These are phyloP conservation scores for Lepus europaeus DNA, from an alignment of 2,113 vertebrate genomes.

Conservation along the genomic window DNA sequence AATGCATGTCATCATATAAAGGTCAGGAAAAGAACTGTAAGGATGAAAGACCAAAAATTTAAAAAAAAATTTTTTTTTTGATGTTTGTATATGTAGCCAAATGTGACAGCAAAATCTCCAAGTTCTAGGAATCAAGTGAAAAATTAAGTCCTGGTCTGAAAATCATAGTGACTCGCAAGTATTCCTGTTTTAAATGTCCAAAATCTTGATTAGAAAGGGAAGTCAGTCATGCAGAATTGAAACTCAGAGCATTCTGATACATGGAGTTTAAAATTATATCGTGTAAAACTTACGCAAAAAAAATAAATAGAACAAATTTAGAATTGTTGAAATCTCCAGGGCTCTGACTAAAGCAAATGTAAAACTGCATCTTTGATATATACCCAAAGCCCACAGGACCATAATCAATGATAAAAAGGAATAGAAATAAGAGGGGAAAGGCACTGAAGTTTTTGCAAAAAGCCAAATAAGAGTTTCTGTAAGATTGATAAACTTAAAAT, in stretches of 20 bases:
- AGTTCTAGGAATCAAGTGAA: not conserved
- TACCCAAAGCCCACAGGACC: not conserved
- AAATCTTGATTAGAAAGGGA: slow-evolving; percentile 28
- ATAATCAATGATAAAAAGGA: not conserved
- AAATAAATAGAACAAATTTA: not conserved
- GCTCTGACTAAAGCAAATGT: not conserved
- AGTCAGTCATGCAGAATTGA: slow-evolving; percentile 37
- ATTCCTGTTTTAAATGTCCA: not conserved
- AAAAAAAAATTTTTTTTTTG: slow-evolving; percentile 1
- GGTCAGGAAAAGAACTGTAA: not conserved
- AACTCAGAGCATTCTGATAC: not conserved
- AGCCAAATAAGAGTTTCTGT: not conserved
- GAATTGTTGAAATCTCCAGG: not conserved
- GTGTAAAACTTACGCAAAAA: not conserved
- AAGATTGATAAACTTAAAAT: slow-evolving; percentile 14
- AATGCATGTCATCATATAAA: not conserved
- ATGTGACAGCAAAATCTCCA: slow-evolving; percentile 1
- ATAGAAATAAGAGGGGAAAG: not conserved
- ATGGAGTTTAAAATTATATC: not conserved
- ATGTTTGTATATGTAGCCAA: slow-evolving; percentile 1
- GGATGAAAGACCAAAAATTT: not conserved
- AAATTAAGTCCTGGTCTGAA: slow-evolving; percentile 34
- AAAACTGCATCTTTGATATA: not conserved
- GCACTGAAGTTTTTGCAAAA: slow-evolving; percentile 1
- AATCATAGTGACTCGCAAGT: not conserved